Base-by-base conservation (phyloP, 2,888 invertebrate genomes). In the Lasioglossum marginatum region DNA sequence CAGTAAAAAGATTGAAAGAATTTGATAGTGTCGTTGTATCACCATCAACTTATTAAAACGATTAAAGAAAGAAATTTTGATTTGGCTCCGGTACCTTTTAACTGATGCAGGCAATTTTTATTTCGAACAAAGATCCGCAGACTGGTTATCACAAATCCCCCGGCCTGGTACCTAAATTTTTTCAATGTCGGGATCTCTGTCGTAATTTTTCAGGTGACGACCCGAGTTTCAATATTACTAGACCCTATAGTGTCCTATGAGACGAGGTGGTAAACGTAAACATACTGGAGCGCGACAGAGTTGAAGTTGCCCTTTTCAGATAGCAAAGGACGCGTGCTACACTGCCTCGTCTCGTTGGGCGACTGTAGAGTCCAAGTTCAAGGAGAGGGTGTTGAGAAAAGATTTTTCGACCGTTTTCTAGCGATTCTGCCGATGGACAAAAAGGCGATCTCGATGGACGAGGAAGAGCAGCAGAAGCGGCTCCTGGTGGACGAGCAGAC, bases 351-450 rank as follows among this genome's bases (percentile, higher is more conserved):
- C 23, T 48, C 23, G 48, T 48, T 23, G 2, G 19, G 23, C 48
- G 23, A 45, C 16, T 45, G 19, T 19, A 48, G 48, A 2, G 23
- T n/a, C n/a, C 2, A 52, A n/a, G 23, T 2, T 52, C 10, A 10
- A n/a, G 52, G 27, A 14, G 16, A 16, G 45, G 4, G 1, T 60
- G 5, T 60, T 60, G 27, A 27, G 14, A 14, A 27, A 60, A 27
- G 27, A 27, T 52, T 27, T 60, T 60, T 27, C 60, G 27, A 37
- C 4, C 10, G 12, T 68, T 63, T 82, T 82, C 72, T 87, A 95
- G 95, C 95, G 3, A 90, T 95, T 85, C 82, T 91, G n/a, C 84
- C 92, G 23, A 92, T 94, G 4, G 95, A 94, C 60, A 95, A 94
- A 77, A 93, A 94, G 43, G 84, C 93, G 3, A 88, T 91, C 31